Percentiles rank a stretch among this genome's conserved stretches.
Conservation (phyloP, 2,797 vertebrate species). For the Hyperoplus immaculatus region DNA sequence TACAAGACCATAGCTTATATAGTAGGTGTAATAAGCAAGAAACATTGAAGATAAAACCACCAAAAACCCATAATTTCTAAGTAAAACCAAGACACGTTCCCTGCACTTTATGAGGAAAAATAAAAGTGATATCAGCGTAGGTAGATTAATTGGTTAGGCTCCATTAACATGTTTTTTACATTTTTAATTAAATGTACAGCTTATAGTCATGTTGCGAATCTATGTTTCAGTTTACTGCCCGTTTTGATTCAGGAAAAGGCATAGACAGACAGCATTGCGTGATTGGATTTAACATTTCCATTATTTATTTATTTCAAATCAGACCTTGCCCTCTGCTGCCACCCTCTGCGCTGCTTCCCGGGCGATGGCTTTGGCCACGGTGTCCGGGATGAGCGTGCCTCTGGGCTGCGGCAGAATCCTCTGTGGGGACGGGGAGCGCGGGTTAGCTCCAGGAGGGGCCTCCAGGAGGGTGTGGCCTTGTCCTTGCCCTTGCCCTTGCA, state of each 20-base stretch:
- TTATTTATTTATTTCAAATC: slow-evolving; percentile 15
- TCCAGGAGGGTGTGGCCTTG: slow-evolving; percentile 91
- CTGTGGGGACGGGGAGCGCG: slow-evolving; percentile 94
- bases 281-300: neutral
- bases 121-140: too few species aligned
- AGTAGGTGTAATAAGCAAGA: too few species aligned
- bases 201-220: neutral
- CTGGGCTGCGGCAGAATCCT: slow-evolving; percentile 95
- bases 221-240: neutral
- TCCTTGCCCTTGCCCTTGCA: slow-evolving; percentile 73
- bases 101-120: too few species aligned
- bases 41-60: too few species aligned
- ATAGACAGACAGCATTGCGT: neutral
- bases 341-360: slow-evolving; percentile 95
- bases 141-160: too few species aligned
- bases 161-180: neutral
- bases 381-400: slow-evolving; percentile 91
- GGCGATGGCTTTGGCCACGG: slow-evolving; percentile 97
- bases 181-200: neutral
- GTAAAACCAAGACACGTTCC: too few species aligned
- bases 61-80: too few species aligned
- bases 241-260: neutral
- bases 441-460: slow-evolving; percentile 85
- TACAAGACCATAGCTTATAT: too few species aligned
- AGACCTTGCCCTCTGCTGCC: slow-evolving; percentile 92